Percentiles rank a stretch among this genome's conserved stretches.
Conservation (phyloP, 2,797 vertebrate genomes). For the Novumbra hubbsi region DNA sequence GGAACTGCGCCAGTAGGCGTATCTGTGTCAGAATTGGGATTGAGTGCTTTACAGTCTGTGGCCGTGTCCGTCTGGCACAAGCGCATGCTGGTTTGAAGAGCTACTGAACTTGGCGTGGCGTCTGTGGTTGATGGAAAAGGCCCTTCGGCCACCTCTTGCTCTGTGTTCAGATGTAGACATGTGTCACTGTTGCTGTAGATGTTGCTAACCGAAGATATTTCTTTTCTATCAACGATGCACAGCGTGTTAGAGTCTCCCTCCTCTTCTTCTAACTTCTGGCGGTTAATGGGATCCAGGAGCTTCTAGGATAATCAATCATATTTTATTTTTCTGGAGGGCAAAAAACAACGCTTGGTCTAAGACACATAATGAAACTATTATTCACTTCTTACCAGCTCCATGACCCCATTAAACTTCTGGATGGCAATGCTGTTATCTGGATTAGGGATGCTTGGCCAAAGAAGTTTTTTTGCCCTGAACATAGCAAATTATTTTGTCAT, state of each 20-base stretch:
- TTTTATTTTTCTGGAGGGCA: neutral
- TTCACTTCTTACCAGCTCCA: slow-evolving; percentile 47
- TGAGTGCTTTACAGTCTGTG: neutral
- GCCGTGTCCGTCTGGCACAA: slow-evolving; percentile 20
- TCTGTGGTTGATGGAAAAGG: neutral
- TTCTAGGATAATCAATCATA: slow-evolving; percentile 46
- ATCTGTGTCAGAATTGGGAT: rapidly evolving
- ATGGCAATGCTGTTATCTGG: slow-evolving; percentile 77
- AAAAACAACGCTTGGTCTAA: neutral
- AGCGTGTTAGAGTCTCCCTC: slow-evolving; percentile 65
- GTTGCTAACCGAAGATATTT: neutral
- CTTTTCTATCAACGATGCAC: slow-evolving; percentile 60
- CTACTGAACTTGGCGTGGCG: neutral
- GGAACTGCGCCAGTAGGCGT: neutral
- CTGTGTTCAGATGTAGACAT: neutral
- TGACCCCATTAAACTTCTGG: slow-evolving; percentile 65
- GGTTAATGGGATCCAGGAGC: slow-evolving; percentile 46
- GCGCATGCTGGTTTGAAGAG: neutral
- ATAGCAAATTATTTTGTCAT: neutral
- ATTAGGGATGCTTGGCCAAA: slow-evolving; percentile 80
- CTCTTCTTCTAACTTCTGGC: slow-evolving; percentile 52
- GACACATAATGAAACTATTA: neutral
- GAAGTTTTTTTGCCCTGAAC: slow-evolving; percentile 68
- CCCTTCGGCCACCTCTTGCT: slow-evolving; percentile 3
- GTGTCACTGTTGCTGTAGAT: neutral